phyloP scores from a whole-genome alignment of 2,888 invertebrate genomes.

The Antheraea assamensis region DNA sequence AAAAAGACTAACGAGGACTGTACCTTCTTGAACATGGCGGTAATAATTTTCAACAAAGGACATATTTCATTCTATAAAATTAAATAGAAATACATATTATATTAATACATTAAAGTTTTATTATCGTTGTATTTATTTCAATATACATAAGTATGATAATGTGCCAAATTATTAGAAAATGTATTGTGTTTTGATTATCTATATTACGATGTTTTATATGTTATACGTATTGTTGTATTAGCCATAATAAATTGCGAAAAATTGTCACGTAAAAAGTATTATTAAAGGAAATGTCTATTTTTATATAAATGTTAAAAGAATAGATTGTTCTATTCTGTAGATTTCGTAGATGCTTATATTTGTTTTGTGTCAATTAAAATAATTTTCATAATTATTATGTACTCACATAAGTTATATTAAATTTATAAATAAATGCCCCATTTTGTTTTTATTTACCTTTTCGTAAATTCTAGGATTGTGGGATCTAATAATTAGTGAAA shows the following conservation, averaged over 20 bases:
- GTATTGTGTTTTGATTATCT: not conserved
- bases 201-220: not conserved
- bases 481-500: no score
- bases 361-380: slow-evolving; percentile 49
- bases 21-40: no score
- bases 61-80: no score
- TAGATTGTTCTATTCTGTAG: slow-evolving; percentile 11
- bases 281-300: slow-evolving; percentile 52
- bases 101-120: not conserved
- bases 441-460: not conserved
- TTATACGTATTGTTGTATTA: not conserved
- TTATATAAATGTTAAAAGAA: slow-evolving; percentile 56
- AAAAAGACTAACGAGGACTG: no score
- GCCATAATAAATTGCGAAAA: not conserved
- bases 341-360: slow-evolving; percentile 27
- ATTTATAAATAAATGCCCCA: not conserved
- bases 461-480: no score
- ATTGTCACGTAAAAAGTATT: slow-evolving; percentile 9
- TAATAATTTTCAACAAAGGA: no score
- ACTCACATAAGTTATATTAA: not conserved
- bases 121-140: no score
- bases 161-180: not conserved
- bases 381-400: slow-evolving; percentile 14
- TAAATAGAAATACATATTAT: no score
- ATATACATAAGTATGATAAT: not conserved